phyloP scores from a whole-genome alignment of 2,888 invertebrate species.

The Lycia hirtaria region DNA sequence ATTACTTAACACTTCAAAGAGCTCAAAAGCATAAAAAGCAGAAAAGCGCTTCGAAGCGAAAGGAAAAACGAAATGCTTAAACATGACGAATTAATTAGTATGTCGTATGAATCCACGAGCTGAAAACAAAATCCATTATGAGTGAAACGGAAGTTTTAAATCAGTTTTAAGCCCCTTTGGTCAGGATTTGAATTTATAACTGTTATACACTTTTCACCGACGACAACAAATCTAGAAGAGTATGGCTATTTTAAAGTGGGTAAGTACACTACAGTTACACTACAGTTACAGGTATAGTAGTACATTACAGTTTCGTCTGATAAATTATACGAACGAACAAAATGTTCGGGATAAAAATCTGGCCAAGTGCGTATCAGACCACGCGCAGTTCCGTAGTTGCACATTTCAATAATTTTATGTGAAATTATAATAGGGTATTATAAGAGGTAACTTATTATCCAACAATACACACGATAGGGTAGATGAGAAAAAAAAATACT shows the following conservation, averaged over 20 bases:
- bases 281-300: no score
- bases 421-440: no score
- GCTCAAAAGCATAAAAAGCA: background rate
- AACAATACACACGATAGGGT: no score
- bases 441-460: no score
- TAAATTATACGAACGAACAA: no score
- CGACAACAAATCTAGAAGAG: background rate
- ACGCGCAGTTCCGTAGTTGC: no score
- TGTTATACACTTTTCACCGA: background rate
- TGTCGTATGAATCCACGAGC: slow-evolving; percentile 57
- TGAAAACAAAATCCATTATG: slow-evolving; percentile 63
- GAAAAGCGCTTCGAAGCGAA: background rate
- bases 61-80: slow-evolving; percentile 11
- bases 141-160: slow-evolving; percentile 60
- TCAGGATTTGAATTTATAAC: background rate
- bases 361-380: no score
- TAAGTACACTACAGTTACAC: no score
- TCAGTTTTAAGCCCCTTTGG: slow-evolving; percentile 49
- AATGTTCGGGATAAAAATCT: no score
- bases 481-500: no score
- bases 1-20: slow-evolving; percentile 15
- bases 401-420: no score
- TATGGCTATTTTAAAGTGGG: background rate
- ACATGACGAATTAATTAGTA: slow-evolving; percentile 21
- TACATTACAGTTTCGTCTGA: no score